phyloP scores from a whole-genome alignment of 2,797 vertebrate species.

The Otolemur crassicaudatus region DNA sequence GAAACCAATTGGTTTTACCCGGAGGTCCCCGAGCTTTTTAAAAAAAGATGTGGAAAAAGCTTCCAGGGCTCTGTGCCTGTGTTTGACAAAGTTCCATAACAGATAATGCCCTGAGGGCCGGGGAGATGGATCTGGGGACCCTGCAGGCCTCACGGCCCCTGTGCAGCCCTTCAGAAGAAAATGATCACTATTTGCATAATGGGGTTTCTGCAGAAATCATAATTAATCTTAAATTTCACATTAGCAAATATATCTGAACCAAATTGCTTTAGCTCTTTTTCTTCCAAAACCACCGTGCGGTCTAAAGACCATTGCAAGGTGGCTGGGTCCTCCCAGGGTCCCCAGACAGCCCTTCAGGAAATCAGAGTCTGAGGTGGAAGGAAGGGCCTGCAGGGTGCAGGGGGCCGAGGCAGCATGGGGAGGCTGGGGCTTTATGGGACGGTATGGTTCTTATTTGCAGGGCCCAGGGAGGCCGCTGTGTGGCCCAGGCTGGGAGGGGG shows the following conservation, averaged over 20 bases:
- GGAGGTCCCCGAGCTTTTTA: background rate
- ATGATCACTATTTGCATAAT: constrained; percentile 55
- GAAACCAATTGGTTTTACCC: background rate
- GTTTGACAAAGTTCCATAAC: background rate
- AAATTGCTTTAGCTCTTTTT: background rate
- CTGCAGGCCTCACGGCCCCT: rapidly evolving
- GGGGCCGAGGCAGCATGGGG: background rate
- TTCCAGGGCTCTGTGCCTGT: rapidly evolving
- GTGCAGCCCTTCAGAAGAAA: background rate
- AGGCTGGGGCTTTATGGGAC: background rate
- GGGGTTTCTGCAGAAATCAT: constrained; percentile 37
- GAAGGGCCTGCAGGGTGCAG: background rate
- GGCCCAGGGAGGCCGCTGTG: background rate
- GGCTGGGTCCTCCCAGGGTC: background rate
- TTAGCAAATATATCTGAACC: background rate
- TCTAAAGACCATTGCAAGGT: background rate
- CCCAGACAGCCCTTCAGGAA: background rate
- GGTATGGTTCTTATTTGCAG: background rate
- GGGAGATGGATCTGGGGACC: background rate
- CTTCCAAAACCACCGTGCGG: rapidly evolving
- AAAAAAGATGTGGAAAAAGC: background rate
- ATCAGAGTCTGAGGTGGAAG: rapidly evolving
- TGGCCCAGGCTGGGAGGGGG: background rate
- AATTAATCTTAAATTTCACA: constrained; percentile 47
- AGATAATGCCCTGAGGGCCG: background rate